Evolutionary conservation across 2,888 invertebrate species (phyloP), one percentile per base, ranked within the genome.

Genomic region (Schizotus pectinicornis): DNA sequence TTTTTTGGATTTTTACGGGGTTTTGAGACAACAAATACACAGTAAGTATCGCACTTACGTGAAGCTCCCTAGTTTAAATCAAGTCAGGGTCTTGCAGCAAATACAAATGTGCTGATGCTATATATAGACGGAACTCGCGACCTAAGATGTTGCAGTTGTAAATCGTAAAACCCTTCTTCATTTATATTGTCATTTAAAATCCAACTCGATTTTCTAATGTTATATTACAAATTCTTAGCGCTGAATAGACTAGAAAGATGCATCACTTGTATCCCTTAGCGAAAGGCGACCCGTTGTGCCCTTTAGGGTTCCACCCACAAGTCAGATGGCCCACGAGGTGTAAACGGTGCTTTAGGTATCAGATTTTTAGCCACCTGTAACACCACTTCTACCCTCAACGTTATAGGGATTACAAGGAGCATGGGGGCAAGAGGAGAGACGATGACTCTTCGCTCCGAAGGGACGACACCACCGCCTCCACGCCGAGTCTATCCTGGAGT

Each of bases 261-360:
- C 89, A 89, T 81, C 89, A 89, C 79, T 79, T 89, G 77, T 90
- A 89, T 78, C 88, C 90, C 37, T 80, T 90, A 76, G 89, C 89
- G 76, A 93, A 92, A 81, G 90, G 90, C 72, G 95, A 95, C 81
- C 91, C 94, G 63, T 81, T 95, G 70, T 95, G 95, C 79, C 95
- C 94, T 62, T 83, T 95, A 77, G 95, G 95, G 41, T 95, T 95
- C 81, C 94, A 95, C 82, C 95, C 95, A 59, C 95, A 95, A 83
- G 93, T 94, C 70, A 87, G 94, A 74, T 94, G 94, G 92, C 95
- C 95, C 45, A 94, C 94, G 56, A 86, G 94, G 74, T 95, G 95
- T 82, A 95, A 95, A 81, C 85, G 95, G 71, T 95, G 95, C 80
- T 95, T 94, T 84, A 87, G 90, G 86, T 88, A 79, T 56, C 12